These are phyloP conservation scores for Cinclus mexicanus DNA, from an alignment of 2,113 vertebrate species.

Conservation along the genomic window DNA sequence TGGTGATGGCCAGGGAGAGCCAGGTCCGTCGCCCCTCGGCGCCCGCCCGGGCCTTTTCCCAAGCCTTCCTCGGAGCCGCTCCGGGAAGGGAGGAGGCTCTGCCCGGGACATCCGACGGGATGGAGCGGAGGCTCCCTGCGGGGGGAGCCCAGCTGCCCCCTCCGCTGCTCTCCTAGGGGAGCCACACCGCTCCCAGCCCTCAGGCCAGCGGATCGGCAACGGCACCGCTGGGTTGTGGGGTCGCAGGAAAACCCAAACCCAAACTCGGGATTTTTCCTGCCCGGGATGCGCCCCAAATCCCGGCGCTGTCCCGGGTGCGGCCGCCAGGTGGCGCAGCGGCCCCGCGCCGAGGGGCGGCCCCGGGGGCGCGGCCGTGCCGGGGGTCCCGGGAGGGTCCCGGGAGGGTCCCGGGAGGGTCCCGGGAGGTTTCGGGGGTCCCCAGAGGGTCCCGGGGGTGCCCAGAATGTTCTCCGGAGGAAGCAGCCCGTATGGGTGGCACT, in stretches of 20 bases:
- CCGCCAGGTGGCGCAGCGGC: not conserved
- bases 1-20: not conserved
- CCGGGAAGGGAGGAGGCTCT: not conserved
- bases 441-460: too few species aligned
- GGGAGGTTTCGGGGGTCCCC: too few species aligned
- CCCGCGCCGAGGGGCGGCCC: not conserved
- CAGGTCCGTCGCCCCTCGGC: not conserved
- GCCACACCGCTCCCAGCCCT: fast-evolving
- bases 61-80: not conserved
- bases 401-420: not conserved
- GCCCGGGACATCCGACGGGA: not conserved
- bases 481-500: fast-evolving
- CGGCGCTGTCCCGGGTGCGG: not conserved
- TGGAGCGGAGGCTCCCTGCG: not conserved
- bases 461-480: not conserved
- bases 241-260: fast-evolving
- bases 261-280: fast-evolving
- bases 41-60: not conserved
- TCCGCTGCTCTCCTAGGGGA: not conserved
- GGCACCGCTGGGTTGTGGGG: not conserved
- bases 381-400: too few species aligned
- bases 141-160: fast-evolving
- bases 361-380: not conserved
- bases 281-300: fast-evolving
- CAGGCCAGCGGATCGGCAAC: not conserved